Evolutionary conservation across 2,797 vertebrate species (phyloP), one percentile per base, ranked within the genome.

Genomic region (Sphenodon punctatus): DNA sequence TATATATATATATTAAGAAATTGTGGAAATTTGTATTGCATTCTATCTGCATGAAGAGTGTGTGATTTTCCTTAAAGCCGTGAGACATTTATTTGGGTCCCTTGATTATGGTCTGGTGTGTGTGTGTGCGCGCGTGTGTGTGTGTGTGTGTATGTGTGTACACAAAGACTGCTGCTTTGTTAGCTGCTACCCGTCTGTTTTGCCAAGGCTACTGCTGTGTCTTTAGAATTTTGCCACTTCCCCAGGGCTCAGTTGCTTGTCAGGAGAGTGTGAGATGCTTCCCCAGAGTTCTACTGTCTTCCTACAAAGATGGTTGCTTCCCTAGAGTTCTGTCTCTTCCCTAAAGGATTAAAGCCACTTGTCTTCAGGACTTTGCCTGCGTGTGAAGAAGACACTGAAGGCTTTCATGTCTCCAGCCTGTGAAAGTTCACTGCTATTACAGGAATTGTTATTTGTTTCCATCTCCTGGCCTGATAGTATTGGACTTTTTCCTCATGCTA

Each of bases 361-460:
- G 27, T 71, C 81, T 88, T 72, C 7, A 63, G 55, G 19, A 45
- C 46, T 80, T 79, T 83, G 25, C 36, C 46, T 71, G 67, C 61
- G 61, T 66, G 19, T 59, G 61, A 85, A 80, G 66, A 19, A n/a
- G n/a, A n/a, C 20, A 1, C 2, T 70, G 48, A 43, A 61, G 53
- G 30, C 32, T 86, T 86, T 86, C 39, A n/a, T 67, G 42, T 82
- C 61, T 48, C 14, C 25, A 14, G 22, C 41, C 43, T 43, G 45
- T 23, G 23, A 34, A 89, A 88, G 45, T 60, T 88, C 19, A 16
- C 63, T 81, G 81, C 41, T 68, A n/a, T 51, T 70, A 56, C 66
- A 20, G 39, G 30, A 20, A 69, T 73, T 53, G 17, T 30, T 55
- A 46, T 53, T 49, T 42, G 59, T 70, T 76, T 91, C 17, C 53